These are phyloP conservation scores for Drosophila yooni DNA, from an alignment of 2,888 invertebrate species.

Conservation along the genomic window DNA sequence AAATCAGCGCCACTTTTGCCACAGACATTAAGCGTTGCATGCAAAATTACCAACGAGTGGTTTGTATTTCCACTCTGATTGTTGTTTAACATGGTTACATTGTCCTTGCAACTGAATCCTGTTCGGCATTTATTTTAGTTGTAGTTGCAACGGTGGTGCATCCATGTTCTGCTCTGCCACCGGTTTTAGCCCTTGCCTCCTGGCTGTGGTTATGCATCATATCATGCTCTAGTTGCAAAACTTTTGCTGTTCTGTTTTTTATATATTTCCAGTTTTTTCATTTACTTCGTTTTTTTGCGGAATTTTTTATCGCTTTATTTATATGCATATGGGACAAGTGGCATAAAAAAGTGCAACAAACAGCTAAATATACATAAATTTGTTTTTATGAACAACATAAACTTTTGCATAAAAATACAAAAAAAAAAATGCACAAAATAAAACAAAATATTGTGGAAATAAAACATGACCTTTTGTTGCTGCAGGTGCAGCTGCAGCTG, in stretches of 20 bases:
- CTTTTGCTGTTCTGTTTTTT: conserved; percentile 50
- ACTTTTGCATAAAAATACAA: conserved; percentile 52
- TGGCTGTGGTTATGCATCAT: conserved; percentile 70
- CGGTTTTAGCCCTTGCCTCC: conserved; percentile 25
- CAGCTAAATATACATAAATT: conserved; percentile 65
- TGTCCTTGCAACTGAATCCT: conserved; percentile 77
- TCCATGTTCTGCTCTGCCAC: conserved; percentile 35
- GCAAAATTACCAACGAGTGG: conserved; percentile 82
- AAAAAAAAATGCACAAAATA: not conserved
- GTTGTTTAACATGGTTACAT: conserved; percentile 79
- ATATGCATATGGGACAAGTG: conserved; percentile 74
- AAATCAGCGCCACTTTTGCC: conserved; percentile 79
- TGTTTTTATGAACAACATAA: conserved; percentile 66
- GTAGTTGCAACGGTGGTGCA: conserved; percentile 60
- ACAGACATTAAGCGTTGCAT: conserved; percentile 82
- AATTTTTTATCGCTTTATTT: conserved; percentile 66
- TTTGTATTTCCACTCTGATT: conserved; percentile 81
- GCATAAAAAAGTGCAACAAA: conserved; percentile 59
- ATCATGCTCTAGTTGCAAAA: conserved; percentile 78
- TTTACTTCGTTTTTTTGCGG: conserved; percentile 4
- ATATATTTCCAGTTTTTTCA: conserved; percentile 30
- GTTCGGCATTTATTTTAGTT: conserved; percentile 62
- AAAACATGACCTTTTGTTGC: conserved; percentile 42
- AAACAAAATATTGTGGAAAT: conserved; percentile 4
- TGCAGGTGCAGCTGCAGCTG: conserved; percentile 54